Conservation (phyloP, 2,113 vertebrate genomes). For the Burhinus oedicnemus region DNA sequence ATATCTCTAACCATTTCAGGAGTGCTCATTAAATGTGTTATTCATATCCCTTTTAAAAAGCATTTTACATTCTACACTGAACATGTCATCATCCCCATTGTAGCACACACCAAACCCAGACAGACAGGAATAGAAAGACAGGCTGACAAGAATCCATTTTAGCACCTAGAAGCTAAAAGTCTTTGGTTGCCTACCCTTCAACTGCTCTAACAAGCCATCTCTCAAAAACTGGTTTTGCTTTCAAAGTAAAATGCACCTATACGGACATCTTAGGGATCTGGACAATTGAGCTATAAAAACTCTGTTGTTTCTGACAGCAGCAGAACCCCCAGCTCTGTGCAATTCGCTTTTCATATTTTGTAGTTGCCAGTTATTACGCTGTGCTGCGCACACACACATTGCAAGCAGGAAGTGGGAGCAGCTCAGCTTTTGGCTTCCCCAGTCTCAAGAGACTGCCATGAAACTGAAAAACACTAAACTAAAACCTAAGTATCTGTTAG, state of each 20-base stretch:
- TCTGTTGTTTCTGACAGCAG: background rate
- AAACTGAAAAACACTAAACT: constrained; percentile 51
- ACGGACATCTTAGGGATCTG: background rate
- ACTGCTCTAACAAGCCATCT: background rate
- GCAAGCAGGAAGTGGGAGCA: constrained; percentile 20
- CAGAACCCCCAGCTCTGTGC: background rate
- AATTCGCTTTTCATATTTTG: background rate
- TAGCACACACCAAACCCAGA: background rate
- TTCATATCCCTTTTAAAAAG: background rate
- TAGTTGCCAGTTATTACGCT: background rate
- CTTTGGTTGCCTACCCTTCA: background rate
- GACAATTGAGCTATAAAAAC: background rate
- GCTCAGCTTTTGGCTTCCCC: constrained; percentile 19
- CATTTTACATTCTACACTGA: background rate
- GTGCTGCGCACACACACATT: background rate
- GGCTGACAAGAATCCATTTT: background rate
- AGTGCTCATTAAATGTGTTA: background rate
- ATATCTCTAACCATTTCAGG: background rate
- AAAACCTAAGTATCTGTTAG: constrained; percentile 45
- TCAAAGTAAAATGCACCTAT: background rate
- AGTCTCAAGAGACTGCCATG: constrained; percentile 9
- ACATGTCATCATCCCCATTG: background rate
- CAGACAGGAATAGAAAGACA: background rate
- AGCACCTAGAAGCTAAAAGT: background rate
- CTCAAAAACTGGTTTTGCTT: background rate